These are phyloP conservation scores for Portevinia maculata DNA, from an alignment of 2,888 invertebrate species.

Conservation along the genomic window DNA sequence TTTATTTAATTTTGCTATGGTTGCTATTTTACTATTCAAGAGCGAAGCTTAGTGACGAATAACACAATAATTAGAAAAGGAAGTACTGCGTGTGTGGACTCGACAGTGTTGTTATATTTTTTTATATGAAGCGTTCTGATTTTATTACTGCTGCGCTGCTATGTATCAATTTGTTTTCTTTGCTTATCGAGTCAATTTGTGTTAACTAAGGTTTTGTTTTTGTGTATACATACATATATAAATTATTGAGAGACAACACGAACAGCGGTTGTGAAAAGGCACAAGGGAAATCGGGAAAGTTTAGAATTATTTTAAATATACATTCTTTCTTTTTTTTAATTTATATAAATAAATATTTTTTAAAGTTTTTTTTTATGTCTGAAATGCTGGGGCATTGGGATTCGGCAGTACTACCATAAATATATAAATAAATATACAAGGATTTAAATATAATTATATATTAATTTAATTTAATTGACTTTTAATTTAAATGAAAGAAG, in stretches of 20 bases:
- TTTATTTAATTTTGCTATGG: background rate
- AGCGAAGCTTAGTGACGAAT: conserved; percentile 14
- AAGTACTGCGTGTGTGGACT: conserved; percentile 51
- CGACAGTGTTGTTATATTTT: conserved; percentile 20
- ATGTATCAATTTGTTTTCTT: conserved; percentile 15
- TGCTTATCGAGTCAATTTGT: no score
- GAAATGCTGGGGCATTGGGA: conserved; percentile 44
- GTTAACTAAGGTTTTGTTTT: conserved; percentile 12
- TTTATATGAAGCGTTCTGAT: conserved; percentile 35
- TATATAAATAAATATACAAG: conserved; percentile 3
- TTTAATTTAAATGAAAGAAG: conserved; percentile 35
- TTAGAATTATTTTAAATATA: conserved; percentile 67
- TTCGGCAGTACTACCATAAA: background rate
- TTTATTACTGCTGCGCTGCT: conserved; percentile 28
- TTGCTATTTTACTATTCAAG: background rate
- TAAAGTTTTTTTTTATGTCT: conserved; percentile 12
- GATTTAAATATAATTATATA: background rate
- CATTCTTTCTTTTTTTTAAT: conserved; percentile 37
- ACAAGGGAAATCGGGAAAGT: conserved; percentile 77
- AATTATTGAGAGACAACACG: conserved; percentile 75
- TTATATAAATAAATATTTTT: conserved; percentile 23
- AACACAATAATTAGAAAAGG: conserved; percentile 32
- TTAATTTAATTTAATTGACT: conserved; percentile 57
- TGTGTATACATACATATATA: conserved; percentile 41
- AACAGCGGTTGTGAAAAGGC: conserved; percentile 77